Percentiles rank a stretch among this genome's conserved stretches.
These are phyloP conservation scores for Aurelia sp. DNA, from an alignment of 30 jellyfish, hydroid and myxozoan genomes.

Conservation along the genomic window DNA sequence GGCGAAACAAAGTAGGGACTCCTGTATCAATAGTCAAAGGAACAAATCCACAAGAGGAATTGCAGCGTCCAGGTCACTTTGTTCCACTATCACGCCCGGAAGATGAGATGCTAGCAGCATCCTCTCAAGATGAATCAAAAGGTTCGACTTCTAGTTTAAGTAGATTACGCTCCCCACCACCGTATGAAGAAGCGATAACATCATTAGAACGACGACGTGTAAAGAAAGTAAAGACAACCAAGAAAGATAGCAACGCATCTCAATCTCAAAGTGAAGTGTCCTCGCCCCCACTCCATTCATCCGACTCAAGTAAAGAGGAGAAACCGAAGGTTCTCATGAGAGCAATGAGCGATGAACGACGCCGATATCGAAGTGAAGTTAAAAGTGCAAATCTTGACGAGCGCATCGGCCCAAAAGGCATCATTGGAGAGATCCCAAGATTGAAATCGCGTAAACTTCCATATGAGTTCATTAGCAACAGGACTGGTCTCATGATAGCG, in stretches of 20 bases:
- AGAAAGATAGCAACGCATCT: neutral
- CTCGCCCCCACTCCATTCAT: neutral
- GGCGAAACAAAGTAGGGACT: neutral
- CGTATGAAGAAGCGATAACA: conserved; percentile 61
- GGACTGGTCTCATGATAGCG: conserved; percentile 48
- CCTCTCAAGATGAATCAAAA: conserved; percentile 16
- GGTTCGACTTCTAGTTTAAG: conserved; percentile 11
- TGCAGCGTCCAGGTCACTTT: neutral
- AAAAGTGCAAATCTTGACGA: conserved; percentile 64
- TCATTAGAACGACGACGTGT: conserved; percentile 40
- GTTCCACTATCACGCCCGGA: neutral
- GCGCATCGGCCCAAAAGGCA: conserved; percentile 12
- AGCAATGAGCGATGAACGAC: conserved; percentile 12
- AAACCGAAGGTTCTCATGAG: conserved; percentile 44
- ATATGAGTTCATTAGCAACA: conserved; percentile 26
- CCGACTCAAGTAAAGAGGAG: conserved; percentile 34
- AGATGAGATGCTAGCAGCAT: conserved; percentile 4
- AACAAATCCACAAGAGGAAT: conserved; percentile 10
- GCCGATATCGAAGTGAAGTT: conserved; percentile 34
- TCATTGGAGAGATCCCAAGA: conserved; percentile 1
- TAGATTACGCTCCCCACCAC: conserved; percentile 65
- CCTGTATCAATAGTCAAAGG: neutral
- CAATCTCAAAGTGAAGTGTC: neutral
- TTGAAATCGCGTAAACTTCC: conserved; percentile 14
- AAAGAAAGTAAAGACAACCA: neutral